Evolutionary conservation across 2,888 invertebrate species (phyloP), one percentile per base, ranked within the genome.

Genomic region (Tryphoninae sp.): DNA sequence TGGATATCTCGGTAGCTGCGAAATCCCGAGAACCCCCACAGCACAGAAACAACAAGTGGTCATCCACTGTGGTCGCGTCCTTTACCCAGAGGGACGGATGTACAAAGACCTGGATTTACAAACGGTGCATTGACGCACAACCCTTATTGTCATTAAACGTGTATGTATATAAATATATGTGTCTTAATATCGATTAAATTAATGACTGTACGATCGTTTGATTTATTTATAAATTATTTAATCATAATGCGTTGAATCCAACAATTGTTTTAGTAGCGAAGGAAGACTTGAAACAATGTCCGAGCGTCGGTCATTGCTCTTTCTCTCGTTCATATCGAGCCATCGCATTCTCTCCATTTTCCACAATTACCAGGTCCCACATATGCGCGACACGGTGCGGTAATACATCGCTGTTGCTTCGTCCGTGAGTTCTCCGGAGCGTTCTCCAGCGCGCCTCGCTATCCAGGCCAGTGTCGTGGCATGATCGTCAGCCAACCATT

Each of bases 401-500:
- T 42, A 22, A 59, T 69, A 71, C 75, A 82, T 64, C 55, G 75
- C 55, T 64, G 59, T 49, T 68, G 81, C 53, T 71, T 53, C 26
- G 42, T 75, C 51, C 78, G 62, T 16, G 75, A 33, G n/a, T 3
- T 51, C 55, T 55, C 19, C 8, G 55, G 55, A 19, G 9, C 55
- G 9, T 55, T 9, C 9, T 19, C 55, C 55, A 22, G 16, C 19
- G 79, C 76, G 62, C 59, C 73, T 67, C 67, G 16, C 9, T 73
- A 76, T 80, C 74, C 76, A 59, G 61, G 53, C 72, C 74, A 16
- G 64, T 71, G 71, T 80, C 68, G 73, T 80, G 83, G 79, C 82
- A 81, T 77, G 84, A 82, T 81, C 85, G 82, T 82, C 33, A 33
- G 69, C 73, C 82, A 73, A 73, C 68, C 86, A 72, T 81, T 82